Evolutionary conservation across 2,113 vertebrate species (phyloP).

Genomic region (Gadus macrocephalus): DNA sequence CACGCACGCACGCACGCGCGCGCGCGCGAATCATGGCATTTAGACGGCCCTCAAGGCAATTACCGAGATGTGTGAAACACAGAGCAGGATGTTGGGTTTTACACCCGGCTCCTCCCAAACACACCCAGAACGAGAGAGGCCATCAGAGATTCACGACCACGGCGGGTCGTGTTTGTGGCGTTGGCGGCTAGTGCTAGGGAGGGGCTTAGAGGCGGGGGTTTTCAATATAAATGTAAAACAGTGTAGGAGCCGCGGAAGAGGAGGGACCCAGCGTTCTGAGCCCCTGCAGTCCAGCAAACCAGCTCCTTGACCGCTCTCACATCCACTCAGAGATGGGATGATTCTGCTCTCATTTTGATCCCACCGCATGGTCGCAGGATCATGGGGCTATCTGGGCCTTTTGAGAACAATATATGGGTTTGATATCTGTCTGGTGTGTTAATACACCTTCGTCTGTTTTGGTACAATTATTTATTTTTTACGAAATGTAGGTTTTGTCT

Average conservation of each 20-base stretch:
- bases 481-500: too few relatives aligned
- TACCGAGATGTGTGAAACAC: conserved; percentile 7
- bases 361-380: too few relatives aligned
- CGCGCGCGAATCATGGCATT: conserved; percentile 7
- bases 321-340: too few relatives aligned
- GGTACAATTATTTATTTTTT: too few relatives aligned
- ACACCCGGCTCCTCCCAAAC: conserved; percentile 16
- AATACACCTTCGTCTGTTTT: too few relatives aligned
- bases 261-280: conserved; percentile 24
- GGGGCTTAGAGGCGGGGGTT: conserved; percentile 36
- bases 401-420: too few relatives aligned
- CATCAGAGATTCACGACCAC: conserved; percentile 39
- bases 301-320: too few relatives aligned
- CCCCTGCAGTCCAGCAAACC: background rate
- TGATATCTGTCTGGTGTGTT: too few relatives aligned
- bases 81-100: conserved; percentile 15
- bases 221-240: conserved; percentile 70
- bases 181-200: background rate
- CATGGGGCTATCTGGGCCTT: too few relatives aligned
- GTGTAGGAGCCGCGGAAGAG: conserved; percentile 39
- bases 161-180: conserved; percentile 34
- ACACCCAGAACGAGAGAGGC: conserved; percentile 24
- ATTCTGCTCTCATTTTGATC: too few relatives aligned
- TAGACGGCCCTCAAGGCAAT: conserved; percentile 20
- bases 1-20: too few relatives aligned